Percentiles rank a stretch among this genome's conserved stretches.
Conservation (phyloP, 2,888 invertebrate species). For the Dascillus cervinus region DNA sequence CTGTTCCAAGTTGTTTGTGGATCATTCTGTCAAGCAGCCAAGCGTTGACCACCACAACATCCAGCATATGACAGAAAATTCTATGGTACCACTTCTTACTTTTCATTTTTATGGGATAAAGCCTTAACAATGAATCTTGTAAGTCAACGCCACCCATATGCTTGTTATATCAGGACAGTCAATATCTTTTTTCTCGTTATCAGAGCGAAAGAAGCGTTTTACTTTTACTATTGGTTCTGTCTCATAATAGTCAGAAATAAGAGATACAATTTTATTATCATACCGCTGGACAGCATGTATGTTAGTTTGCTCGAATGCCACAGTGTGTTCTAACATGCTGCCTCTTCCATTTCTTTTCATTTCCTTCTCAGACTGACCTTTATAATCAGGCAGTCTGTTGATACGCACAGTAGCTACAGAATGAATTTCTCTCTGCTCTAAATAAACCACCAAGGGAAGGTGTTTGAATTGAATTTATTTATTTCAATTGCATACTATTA, state of each 20-base stretch:
- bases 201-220: slow-evolving; percentile 9
- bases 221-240: slow-evolving; percentile 11
- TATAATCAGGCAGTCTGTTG: not conserved
- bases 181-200: slow-evolving; percentile 6
- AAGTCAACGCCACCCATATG: slow-evolving; percentile 18
- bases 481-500: too few species aligned
- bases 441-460: not conserved
- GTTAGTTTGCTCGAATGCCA: not conserved
- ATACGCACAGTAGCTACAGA: not conserved
- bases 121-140: slow-evolving; percentile 14
- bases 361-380: not conserved
- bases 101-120: slow-evolving; percentile 17
- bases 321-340: slow-evolving; percentile 1
- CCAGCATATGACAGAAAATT: slow-evolving; percentile 18
- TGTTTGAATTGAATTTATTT: too few species aligned
- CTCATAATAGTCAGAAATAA: slow-evolving; percentile 7
- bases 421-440: not conserved
- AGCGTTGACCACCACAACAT: slow-evolving; percentile 15
- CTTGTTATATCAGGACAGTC: slow-evolving; percentile 12
- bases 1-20: slow-evolving; percentile 4
- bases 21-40: slow-evolving; percentile 15
- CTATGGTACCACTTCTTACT: slow-evolving; percentile 18
- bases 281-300: slow-evolving; percentile 1
- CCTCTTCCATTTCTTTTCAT: slow-evolving; percentile 3
- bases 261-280: slow-evolving; percentile 8